Evolutionary conservation across 2,888 invertebrate genomes (phyloP).

Genomic region (Acleris laterana): DNA sequence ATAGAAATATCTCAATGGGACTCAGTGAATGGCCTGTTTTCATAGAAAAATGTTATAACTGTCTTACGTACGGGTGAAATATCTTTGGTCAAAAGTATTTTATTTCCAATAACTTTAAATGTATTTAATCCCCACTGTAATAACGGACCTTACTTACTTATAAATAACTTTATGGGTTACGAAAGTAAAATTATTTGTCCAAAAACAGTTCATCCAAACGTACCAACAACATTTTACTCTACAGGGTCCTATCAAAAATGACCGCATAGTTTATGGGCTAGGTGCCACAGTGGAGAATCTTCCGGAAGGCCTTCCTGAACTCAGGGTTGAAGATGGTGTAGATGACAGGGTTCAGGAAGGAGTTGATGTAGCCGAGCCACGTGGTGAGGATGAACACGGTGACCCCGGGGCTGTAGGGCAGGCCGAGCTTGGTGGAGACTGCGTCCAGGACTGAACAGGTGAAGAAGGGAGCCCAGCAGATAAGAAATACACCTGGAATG

Average conservation of each 20-base stretch:
- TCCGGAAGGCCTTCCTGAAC: constrained; percentile 98
- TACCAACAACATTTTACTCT: neutral
- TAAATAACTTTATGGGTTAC: too few species aligned
- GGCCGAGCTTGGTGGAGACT: constrained; percentile 93
- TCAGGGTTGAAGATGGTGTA: constrained; percentile 98
- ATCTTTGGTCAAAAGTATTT: too few species aligned
- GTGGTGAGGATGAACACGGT: constrained; percentile 96
- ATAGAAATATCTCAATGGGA: too few species aligned
- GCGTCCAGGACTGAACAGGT: constrained; percentile 99
- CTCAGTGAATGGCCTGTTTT: too few species aligned
- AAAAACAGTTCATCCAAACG: too few species aligned
- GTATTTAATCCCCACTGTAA: too few species aligned
- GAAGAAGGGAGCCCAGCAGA: constrained; percentile 99
- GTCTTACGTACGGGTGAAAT: too few species aligned
- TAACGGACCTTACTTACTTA: too few species aligned
- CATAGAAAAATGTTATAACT: too few species aligned
- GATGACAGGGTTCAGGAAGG: constrained; percentile 96
- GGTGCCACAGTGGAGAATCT: constrained; percentile 90
- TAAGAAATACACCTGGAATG: constrained; percentile 94
- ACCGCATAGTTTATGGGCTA: constrained; percentile 76
- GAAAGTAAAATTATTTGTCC: too few species aligned
- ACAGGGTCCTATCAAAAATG: constrained; percentile 49
- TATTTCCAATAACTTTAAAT: too few species aligned
- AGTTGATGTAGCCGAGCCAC: constrained; percentile 99
- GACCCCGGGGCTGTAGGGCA: constrained; percentile 92